phyloP scores from a whole-genome alignment of 2,797 vertebrate species.

The Cossypha polioptera region DNA sequence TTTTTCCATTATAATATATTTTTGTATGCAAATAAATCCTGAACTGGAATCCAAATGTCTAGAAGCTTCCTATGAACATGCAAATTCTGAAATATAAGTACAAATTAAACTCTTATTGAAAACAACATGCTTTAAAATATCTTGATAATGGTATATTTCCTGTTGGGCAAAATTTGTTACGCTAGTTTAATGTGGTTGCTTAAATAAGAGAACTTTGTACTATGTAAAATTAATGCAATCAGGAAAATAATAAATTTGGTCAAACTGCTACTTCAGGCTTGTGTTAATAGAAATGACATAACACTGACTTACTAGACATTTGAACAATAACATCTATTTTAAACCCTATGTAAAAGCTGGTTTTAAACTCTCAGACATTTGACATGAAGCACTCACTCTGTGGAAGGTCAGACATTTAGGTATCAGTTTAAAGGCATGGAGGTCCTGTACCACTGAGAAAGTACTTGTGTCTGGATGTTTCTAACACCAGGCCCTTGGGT shows the following conservation, averaged over 20 bases:
- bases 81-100: background rate
- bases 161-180: background rate
- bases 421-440: background rate
- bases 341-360: background rate
- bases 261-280: background rate
- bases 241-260: background rate
- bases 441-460: background rate
- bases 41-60: conserved; percentile 51
- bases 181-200: background rate
- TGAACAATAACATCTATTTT: background rate
- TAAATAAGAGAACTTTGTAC: background rate
- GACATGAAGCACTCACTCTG: fast-evolving
- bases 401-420: background rate
- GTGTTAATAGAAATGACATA: background rate
- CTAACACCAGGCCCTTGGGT: background rate
- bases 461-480: background rate
- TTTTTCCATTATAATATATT: conserved; percentile 89
- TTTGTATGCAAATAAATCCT: conserved; percentile 90
- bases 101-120: background rate
- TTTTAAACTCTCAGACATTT: background rate
- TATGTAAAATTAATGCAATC: background rate
- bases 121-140: background rate
- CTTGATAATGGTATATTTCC: background rate
- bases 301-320: background rate
- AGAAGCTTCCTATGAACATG: background rate